Evolutionary conservation across 2,113 vertebrate genomes (phyloP), one percentile per base, ranked within the genome.

Genomic region (Lota lota): DNA sequence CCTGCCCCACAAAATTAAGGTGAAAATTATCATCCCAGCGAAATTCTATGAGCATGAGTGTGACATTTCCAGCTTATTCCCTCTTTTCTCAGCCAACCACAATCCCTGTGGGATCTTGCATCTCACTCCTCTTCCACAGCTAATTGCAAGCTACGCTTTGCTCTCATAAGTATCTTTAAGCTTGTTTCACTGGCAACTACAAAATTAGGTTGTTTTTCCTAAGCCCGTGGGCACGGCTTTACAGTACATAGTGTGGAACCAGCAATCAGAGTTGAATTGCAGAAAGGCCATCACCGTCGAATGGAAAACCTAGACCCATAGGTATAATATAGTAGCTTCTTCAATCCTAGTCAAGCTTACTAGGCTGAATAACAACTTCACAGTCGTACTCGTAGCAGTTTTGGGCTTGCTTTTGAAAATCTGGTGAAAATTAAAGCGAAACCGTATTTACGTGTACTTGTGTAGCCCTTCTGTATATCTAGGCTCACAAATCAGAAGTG

Each of bases 81-180:
- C 28, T 77, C 22, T 59, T 51, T 73, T 69, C 67, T 36, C 24
- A 50, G 70, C 53, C 10, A 14, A 47, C 33, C 66, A 58, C 67
- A n/a, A 20, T 65, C 67, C 65, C 75, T 59, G 71, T 51, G 72
- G 71, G 70, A 68, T 73, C 51, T 72, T 1, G 3, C 58, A 24
- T 76, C 61, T 21, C 69, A 78, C 74, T 73, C 18, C 78, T 69
- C 79, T 78, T 84, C 72, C 75, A 73, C 70, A 76, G 76, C 74
- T 75, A 75, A 68, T 61, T 68, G 67, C 59, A 50, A 53, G 40
- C 33, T 51, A 22, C 40, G 59, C 18, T 3, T 22, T n/a, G 67
- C 24, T 61, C 79, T 53, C 28, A 18, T 67, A 15, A 69, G 24
- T 3, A 4, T 70, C 68, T 64, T 17, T 72, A 65, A 59, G 59